Percentiles rank a stretch among this genome's conserved stretches.
These are phyloP conservation scores for Carcinoscorpius rotundicauda DNA, from an alignment of 1,140 invertebrate genomes.

Conservation along the genomic window DNA sequence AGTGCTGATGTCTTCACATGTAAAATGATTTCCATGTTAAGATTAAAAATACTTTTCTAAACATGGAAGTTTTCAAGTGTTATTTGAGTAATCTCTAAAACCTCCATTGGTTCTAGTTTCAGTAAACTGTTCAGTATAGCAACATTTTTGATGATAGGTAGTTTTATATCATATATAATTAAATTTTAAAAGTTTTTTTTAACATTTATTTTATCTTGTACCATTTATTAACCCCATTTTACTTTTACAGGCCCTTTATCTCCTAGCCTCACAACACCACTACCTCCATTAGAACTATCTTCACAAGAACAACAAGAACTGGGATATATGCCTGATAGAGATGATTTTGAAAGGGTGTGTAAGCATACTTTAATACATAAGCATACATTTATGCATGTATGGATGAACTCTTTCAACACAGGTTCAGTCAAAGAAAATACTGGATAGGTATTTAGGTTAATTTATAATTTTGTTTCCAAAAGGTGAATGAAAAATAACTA, in stretches of 20 bases:
- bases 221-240: neutral
- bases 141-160: no score
- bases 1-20: no score
- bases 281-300: slow-evolving; percentile 65
- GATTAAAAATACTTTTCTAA: no score
- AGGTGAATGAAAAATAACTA: no score
- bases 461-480: no score
- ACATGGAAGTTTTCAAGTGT: no score
- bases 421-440: neutral
- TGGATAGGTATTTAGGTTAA: no score
- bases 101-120: no score
- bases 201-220: neutral
- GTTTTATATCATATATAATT: neutral
- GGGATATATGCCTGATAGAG: slow-evolving; percentile 85
- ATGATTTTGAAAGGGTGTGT: slow-evolving; percentile 81
- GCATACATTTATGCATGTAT: slow-evolving; percentile 13
- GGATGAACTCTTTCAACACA: neutral
- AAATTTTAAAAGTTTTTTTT: neutral
- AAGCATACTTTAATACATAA: neutral
- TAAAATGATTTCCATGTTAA: no score
- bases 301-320: slow-evolving; percentile 63
- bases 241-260: slow-evolving; percentile 51
- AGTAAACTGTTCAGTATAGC: no score
- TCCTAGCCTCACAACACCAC: slow-evolving; percentile 48
- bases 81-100: no score